Base-by-base conservation (phyloP, 2,797 vertebrate species). In the Epinephelus awoara region DNA sequence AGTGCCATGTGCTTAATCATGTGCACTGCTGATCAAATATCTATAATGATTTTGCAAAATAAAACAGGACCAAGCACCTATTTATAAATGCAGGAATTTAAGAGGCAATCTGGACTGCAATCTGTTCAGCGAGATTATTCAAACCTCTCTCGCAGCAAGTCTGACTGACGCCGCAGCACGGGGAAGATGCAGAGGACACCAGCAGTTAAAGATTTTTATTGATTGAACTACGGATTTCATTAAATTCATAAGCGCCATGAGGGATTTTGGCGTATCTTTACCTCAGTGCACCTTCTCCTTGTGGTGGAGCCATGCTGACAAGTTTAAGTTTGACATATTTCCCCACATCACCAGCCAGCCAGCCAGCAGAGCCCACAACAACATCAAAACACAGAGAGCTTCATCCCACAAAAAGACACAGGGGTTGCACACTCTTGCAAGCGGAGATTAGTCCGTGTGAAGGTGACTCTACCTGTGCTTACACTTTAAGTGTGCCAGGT, bases 381-480 rank as follows among this genome's bases (percentile, higher is more conserved):
- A 75, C 75, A 82, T 88, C 80, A 82, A 79, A 88, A 81, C 77
- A 79, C 13, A 0, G 10, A 69, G 68, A 75, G 77, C 62, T 62
- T 88, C 62, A 58, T 81, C 77, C 71, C 72, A 69, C 75, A 73
- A 56, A 58, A 57, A 47, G 68, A 80, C n/a, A 34, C 23, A 12
- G 65, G 62, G 61, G 25, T 68, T 72, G 67, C 82, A 25, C 69
- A 40, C 51, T 68, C 80, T 72, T 66, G 70, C 79, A 80, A 84
- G 79, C 21, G 75, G 69, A 88, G 86, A 88, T 94, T 88, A 90
- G 85, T 72, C 66, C 23, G 79, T 84, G 87, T 93, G 88, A 95
- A 94, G 94, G 94, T 94, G 94, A 94, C 93, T 92, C 89, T 85
- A 88, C 89, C 88, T 91, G 88, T 84, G 89, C 87, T 91, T 88